Evolutionary conservation across 2,797 vertebrate species (phyloP).

Genomic region (Betta splendens): DNA sequence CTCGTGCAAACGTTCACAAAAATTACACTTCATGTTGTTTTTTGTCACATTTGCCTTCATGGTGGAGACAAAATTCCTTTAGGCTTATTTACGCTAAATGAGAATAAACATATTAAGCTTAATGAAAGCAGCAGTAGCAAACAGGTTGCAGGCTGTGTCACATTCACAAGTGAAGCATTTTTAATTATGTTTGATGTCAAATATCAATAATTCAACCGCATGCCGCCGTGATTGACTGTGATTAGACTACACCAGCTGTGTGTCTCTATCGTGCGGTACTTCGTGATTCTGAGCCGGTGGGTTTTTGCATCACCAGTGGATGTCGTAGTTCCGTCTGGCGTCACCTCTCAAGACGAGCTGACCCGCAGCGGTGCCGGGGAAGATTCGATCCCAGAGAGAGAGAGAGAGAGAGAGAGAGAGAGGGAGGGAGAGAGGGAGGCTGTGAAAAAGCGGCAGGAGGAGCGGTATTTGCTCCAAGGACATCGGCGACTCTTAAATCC

Average conservation of each 20-base stretch:
- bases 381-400: constrained; percentile 62
- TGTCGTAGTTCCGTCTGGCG: constrained; percentile 87
- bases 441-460: constrained; percentile 65
- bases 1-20: background rate
- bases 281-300: background rate
- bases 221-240: too few species aligned
- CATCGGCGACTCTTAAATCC: constrained; percentile 68
- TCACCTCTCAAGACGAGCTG: constrained; percentile 83
- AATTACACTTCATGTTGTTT: background rate
- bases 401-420: constrained; percentile 21
- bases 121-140: too few species aligned
- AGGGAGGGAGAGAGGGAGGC: constrained; percentile 40
- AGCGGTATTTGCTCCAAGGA: constrained; percentile 66
- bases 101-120: too few species aligned
- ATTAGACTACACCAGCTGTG: background rate
- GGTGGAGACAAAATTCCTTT: background rate
- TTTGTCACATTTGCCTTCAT: background rate
- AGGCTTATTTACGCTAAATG: background rate
- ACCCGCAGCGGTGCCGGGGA: constrained; percentile 77
- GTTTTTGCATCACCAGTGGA: constrained; percentile 87
- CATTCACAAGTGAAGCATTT: background rate
- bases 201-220: background rate
- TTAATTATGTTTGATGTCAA: too few species aligned
- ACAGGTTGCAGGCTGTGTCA: too few species aligned
- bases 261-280: background rate